Base-by-base conservation (phyloP, 1,140 invertebrate genomes). In the Conopomorpha cramerella region DNA sequence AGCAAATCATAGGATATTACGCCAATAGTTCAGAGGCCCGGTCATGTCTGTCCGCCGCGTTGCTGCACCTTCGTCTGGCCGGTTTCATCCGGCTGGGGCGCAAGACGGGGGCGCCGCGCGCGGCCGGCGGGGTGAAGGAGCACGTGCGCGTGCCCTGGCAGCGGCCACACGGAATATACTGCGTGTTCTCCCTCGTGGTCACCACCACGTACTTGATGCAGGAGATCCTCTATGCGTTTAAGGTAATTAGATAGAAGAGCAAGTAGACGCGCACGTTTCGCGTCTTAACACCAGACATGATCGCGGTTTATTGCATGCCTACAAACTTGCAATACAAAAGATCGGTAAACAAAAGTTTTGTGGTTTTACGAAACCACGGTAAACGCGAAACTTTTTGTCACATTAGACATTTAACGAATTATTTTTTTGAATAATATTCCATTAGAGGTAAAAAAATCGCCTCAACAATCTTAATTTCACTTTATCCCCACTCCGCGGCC, bases 191-290 rank as follows among this genome's bases (percentile, higher is more conserved):
- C n/a, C 47, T 68, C 14, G 35, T 37, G 1, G 13, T 44, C 16
- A 62, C 57, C 16, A 16, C 30, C 3, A 3, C 39, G n/a, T 72
- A 68, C 37, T 37, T 72, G 3, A 16, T 63, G 11, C 67, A 67
- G 46, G 52, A 68, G 35, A 49, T 45, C 30, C 31, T 67, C 8
- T 63, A 63, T 30, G 62, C 67, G 0, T 65, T 57, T 36, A 54
- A 49, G 46, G 51, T 54, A 26, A 11, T 26, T 7, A 3, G 7
- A 2, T 38, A 2, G 17, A 12, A 3, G 0, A 38, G 26, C 3
- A 0, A 18, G 19, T 1, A 16, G 15, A 28, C 1, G 26, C 14
- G 14, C 2, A 3, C 3, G 7, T 28, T 28, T 2, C 34, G 16
- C 10, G 8, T 27, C 10, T 27, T 15, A 12, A 15, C 1, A 3